Percentiles rank a stretch among this genome's conserved stretches.
Conservation (phyloP, 1,140 invertebrate species). For the Brachionus rubens region DNA sequence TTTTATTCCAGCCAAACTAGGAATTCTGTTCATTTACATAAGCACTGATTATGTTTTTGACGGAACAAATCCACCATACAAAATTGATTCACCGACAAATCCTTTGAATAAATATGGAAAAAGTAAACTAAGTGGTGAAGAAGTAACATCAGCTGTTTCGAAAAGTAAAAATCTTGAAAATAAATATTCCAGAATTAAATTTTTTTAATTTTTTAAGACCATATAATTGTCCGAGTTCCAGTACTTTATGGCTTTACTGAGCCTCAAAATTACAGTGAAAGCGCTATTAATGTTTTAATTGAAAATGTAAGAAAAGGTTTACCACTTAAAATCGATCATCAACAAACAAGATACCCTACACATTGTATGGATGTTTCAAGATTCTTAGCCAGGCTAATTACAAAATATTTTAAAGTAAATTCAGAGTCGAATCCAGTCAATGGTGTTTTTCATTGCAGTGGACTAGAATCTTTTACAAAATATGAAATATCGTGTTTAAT, state of each 20-base stretch:
- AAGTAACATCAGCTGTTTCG: conserved; percentile 50
- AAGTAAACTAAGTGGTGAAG: conserved; percentile 63
- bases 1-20: conserved; percentile 51
- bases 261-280: conserved; percentile 60
- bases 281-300: conserved; percentile 63
- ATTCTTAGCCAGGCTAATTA: conserved; percentile 49
- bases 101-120: conserved; percentile 65
- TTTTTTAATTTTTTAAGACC: not conserved
- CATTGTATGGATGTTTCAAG: conserved; percentile 61
- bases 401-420: conserved; percentile 20
- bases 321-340: not conserved
- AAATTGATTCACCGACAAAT: conserved; percentile 57
- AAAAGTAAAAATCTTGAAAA: conserved; percentile 18
- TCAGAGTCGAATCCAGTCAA: not conserved
- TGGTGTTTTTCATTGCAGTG: conserved; percentile 64
- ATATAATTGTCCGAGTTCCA: conserved; percentile 62
- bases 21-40: conserved; percentile 62
- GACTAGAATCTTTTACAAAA: conserved; percentile 64
- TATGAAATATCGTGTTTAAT: conserved; percentile 64
- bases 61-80: conserved; percentile 63
- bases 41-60: conserved; percentile 68
- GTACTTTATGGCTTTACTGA: conserved; percentile 61
- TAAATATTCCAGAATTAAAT: not conserved
- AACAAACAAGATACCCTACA: conserved; percentile 61
- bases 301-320: conserved; percentile 49